Evolutionary conservation across 1,140 invertebrate species (phyloP), one percentile per base, ranked within the genome.

Genomic region (Drosophila triauraria): DNA sequence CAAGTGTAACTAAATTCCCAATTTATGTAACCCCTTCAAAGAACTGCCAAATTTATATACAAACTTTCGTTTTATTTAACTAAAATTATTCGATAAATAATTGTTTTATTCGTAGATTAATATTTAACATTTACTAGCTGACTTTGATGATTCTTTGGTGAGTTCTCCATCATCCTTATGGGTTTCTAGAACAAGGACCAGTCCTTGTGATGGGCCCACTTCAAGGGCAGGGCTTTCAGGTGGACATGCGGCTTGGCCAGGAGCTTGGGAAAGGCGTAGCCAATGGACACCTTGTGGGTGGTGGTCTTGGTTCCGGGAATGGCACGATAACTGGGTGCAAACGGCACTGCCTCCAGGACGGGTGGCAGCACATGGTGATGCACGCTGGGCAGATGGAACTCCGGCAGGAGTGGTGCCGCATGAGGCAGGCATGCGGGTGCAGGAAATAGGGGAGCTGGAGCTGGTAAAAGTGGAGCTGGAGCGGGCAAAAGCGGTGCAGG

Each of bases 301-400:
- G 91, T 92, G 32, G 80, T 90, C 47, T 91, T 92, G 4, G 91
- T 85, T 7, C 91, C 91, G 2, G 77, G 82, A 30, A 85, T 87
- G 8, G 82, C 91, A 6, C 91, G 88, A 17, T 92, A 92, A 42
- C 62, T 87, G 56, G 88, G 77, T 2, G 76, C 67, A 40, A 91
- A 82, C 1, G 82, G 82, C 6, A 80, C 59, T 7, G 91, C 75
- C 51, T 92, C 91, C 8, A 91, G 40, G 7, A 92, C 62, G 1
- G 92, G 91, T 9, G 91, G 91, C 48, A 87, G 30, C n/a, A 90
- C 63, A 17, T 90, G 72, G 64, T 79, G 38, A 72, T 69, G 53
- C 44, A 63, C 56, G 44, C n/a, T 82, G 69, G 23, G 82, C 59
- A 44, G 72, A 58, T 58, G 80, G 48, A 46, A 54, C 10, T 70